Evolutionary conservation across 2,113 vertebrate species (phyloP), one percentile per base, ranked within the genome.

Genomic region (Caranx ignobilis): DNA sequence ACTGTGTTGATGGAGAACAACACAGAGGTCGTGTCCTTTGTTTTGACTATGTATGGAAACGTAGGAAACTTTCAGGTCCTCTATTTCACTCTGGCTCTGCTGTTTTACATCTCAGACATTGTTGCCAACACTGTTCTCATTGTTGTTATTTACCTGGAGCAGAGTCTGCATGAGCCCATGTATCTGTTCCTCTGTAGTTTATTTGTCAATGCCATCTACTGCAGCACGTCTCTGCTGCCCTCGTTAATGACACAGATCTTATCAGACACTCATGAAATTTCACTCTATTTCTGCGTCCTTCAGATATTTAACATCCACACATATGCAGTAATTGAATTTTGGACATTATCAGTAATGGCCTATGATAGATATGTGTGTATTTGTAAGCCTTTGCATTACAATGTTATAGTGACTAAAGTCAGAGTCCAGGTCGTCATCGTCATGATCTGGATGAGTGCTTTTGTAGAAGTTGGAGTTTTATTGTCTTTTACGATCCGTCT

Each of bases 81-180:
- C 3, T 88, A 72, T 70, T 89, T 91, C 52, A 70, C 56, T 34
- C 6, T 89, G 15, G 75, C 66, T 15, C 1, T 85, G 31, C 5
- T 91, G 5, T 57, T 81, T 21, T 92, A 88, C 47, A 5, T 77
- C 26, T 4, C 66, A 4, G 79, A 78, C 11, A 55, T 91, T 39
- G 10, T 86, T 5, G n/a, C 72, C 35, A 92, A 91, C 79, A 26
- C 26, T 10, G 2, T 81, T 13, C 59, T 91, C 6, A 84, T 89
- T 73, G 21, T 19, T 32, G 39, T 91, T 1, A 88, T 91, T 26
- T 90, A 16, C 41, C 2, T 71, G 10, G 68, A 91, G 8, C 65
- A 56, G 39, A 79, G 57, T 4, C 69, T 92, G 19, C 88, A 92
- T 16, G 79, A 92, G 43, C 91, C 89, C 60, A 91, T 91, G 89